Conservation (phyloP, 2,113 vertebrate genomes). For the Takifugu bimaculatus region DNA sequence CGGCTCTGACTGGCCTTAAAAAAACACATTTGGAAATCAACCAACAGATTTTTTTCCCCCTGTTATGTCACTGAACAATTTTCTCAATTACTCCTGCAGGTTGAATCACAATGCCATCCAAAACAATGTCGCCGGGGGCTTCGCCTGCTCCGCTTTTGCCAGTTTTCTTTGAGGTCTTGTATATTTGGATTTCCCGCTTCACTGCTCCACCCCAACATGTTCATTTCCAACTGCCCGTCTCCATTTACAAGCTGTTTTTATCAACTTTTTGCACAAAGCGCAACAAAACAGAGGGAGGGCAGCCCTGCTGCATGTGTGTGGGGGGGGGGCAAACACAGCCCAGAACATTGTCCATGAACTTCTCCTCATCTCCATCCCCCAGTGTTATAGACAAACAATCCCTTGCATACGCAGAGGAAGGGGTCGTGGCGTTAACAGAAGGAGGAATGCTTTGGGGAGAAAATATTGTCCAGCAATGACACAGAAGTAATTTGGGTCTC, state of each 20-base stretch:
- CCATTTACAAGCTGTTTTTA: conserved; percentile 80
- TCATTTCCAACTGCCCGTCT: conserved; percentile 72
- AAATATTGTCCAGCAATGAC: conserved; percentile 83
- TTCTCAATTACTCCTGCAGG: conserved; percentile 5
- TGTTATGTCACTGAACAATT: neutral
- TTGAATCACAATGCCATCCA: conserved; percentile 21
- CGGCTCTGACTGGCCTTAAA: neutral
- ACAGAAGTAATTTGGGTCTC: conserved; percentile 84
- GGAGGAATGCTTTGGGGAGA: conserved; percentile 75
- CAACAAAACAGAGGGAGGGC: conserved; percentile 77
- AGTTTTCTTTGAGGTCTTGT: conserved; percentile 73
- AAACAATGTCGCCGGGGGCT: neutral
- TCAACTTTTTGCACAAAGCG: conserved; percentile 77
- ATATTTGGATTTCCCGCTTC: conserved; percentile 75
- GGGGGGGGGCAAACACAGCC: conserved; percentile 57
- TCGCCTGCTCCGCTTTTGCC: conserved; percentile 36
- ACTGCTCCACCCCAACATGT: conserved; percentile 74
- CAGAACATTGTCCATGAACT: conserved; percentile 75
- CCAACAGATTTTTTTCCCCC: neutral
- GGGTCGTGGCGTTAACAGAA: conserved; percentile 76
- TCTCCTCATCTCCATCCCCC: conserved; percentile 71
- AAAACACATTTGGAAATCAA: neutral
- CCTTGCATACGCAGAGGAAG: conserved; percentile 71
- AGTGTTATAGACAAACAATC: conserved; percentile 79
- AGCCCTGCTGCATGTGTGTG: conserved; percentile 44